A percentile compares a stretch with the other conserved stretches of the same genome.
Conservation (phyloP, 2,888 invertebrate species). For the Desoria tigrina region DNA sequence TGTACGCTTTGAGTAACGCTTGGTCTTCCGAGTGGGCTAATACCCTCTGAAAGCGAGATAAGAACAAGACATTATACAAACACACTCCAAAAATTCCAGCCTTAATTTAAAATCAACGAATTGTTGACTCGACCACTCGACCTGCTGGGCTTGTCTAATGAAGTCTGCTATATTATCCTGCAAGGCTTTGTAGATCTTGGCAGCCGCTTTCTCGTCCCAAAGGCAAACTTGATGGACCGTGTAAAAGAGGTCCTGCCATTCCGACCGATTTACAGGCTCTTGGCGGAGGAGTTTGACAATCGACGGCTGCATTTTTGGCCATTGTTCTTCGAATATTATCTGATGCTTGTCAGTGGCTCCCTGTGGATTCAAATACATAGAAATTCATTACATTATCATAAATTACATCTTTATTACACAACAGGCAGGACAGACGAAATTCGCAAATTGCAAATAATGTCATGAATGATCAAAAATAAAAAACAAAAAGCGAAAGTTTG, state of each 20-base stretch:
- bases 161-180: constrained; percentile 91
- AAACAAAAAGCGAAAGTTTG: too few species aligned
- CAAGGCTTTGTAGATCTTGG: constrained; percentile 80
- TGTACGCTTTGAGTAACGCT: constrained; percentile 92
- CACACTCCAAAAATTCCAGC: too few species aligned
- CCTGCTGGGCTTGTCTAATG: constrained; percentile 74
- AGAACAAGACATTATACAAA: neutral
- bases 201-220: constrained; percentile 94
- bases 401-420: too few species aligned
- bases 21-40: constrained; percentile 91
- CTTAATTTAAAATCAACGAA: constrained; percentile 6
- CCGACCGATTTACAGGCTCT: constrained; percentile 85
- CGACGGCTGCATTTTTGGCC: constrained; percentile 92
- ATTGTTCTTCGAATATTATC: constrained; percentile 90
- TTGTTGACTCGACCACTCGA: too few species aligned
- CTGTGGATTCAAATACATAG: neutral
- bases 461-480: too few species aligned
- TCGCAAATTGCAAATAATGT: too few species aligned
- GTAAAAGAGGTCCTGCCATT: constrained; percentile 98
- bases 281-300: constrained; percentile 91
- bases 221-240: constrained; percentile 92
- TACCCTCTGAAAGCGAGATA: constrained; percentile 64
- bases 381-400: too few species aligned
- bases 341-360: constrained; percentile 71
- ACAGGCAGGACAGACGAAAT: too few species aligned